phyloP scores from a whole-genome alignment of 1,140 invertebrate genomes.

The Dysdera silvatica region DNA sequence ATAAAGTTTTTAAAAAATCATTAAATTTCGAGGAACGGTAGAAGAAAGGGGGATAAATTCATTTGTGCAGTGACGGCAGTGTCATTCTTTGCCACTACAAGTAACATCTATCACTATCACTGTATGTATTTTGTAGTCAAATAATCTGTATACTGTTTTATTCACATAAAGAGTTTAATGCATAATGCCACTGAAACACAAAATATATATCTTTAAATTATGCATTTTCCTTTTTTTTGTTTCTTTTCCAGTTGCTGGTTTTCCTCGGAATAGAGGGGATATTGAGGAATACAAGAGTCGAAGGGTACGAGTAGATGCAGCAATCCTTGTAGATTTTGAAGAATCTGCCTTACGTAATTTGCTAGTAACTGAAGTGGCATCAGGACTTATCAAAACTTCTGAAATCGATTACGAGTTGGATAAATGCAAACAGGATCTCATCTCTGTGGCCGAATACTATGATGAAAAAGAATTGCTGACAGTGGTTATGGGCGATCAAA shows the following conservation, averaged over 20 bases:
- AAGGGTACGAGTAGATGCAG: constrained; percentile 20
- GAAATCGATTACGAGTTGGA: constrained; percentile 17
- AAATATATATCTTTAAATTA: no score
- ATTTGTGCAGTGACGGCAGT: no score
- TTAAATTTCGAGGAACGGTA: no score
- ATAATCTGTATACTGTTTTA: no score
- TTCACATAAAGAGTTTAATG: no score
- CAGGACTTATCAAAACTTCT: background rate
- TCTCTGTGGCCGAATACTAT: constrained; percentile 25
- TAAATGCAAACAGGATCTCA: constrained; percentile 19
- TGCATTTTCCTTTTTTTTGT: background rate
- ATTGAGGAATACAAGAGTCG: constrained; percentile 23
- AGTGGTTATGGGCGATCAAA: constrained; percentile 20
- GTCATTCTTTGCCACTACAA: no score
- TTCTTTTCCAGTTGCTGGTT: constrained; percentile 20
- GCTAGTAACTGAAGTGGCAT: constrained; percentile 5
- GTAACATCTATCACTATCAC: no score
- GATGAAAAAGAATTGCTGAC: constrained; percentile 24
- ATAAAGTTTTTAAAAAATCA: no score
- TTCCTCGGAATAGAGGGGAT: constrained; percentile 21
- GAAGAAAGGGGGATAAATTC: no score
- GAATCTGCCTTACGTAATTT: constrained; percentile 16
- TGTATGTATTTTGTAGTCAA: no score
- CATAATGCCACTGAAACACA: no score
- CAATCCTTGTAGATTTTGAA: constrained; percentile 22